Percentiles rank a stretch among this genome's conserved stretches.
Conservation (phyloP, 2,113 vertebrate genomes). For the Pomatostomus ruficeps region DNA sequence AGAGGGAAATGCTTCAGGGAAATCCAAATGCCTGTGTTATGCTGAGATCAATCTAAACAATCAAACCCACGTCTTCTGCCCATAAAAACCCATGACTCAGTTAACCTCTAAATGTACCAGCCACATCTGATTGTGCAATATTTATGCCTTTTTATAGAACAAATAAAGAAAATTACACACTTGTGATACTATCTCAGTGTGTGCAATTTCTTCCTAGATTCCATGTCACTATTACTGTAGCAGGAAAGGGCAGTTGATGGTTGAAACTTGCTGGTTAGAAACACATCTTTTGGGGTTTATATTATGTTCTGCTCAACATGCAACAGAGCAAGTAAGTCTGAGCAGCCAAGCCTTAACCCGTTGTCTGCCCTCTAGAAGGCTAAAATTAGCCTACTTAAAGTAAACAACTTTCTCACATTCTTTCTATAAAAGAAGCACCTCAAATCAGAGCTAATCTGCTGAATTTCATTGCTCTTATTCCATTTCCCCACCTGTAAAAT, state of each 20-base stretch:
- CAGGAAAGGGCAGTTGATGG: neutral
- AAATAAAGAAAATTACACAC: neutral
- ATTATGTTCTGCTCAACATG: neutral
- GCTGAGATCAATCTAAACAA: neutral
- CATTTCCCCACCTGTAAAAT: neutral
- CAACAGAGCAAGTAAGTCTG: neutral
- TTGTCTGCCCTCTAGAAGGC: neutral
- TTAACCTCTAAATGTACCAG: neutral
- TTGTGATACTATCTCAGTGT: neutral
- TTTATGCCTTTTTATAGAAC: neutral
- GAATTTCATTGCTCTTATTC: neutral
- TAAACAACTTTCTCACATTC: neutral
- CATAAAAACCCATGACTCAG: neutral
- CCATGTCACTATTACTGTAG: rapidly evolving
- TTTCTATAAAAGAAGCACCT: neutral
- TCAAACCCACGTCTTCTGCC: neutral
- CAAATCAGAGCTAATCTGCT: neutral
- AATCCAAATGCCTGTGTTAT: neutral
- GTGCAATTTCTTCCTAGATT: neutral
- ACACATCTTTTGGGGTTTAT: neutral
- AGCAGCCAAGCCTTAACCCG: neutral
- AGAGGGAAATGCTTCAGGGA: neutral
- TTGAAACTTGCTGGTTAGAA: neutral
- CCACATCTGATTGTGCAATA: neutral
- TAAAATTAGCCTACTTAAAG: neutral